Conservation (phyloP, 2,888 invertebrate species). For the Eilema caniola region DNA sequence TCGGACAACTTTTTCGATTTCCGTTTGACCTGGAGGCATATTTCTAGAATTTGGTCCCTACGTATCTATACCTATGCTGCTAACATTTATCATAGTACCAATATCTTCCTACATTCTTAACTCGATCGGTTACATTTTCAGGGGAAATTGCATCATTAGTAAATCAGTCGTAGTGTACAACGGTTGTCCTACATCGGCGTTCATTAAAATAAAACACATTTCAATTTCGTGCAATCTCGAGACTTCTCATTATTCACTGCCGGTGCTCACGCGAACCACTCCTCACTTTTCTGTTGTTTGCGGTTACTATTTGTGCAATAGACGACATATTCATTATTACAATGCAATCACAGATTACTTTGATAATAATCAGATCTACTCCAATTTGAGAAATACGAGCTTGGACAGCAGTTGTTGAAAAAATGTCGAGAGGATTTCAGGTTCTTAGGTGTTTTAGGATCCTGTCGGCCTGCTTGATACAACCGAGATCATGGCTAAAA, state of each 20-base stretch:
- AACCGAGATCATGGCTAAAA: no score
- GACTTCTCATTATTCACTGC: conserved; percentile 79
- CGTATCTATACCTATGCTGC: conserved; percentile 12
- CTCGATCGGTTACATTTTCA: conserved; percentile 70
- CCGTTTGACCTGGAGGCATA: background rate
- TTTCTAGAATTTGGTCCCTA: background rate
- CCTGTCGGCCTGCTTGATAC: no score
- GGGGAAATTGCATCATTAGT: conserved; percentile 66
- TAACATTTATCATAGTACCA: conserved; percentile 49
- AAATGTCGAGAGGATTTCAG: no score
- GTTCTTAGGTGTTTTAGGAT: no score
- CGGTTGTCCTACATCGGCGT: conserved; percentile 72
- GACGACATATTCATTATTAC: conserved; percentile 45
- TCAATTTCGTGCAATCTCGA: conserved; percentile 73
- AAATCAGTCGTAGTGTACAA: conserved; percentile 60
- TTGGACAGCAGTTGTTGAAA: no score
- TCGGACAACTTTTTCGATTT: background rate
- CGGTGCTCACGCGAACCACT: conserved; percentile 74
- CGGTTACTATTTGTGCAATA: conserved; percentile 42
- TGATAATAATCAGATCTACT: background rate
- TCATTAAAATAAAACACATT: conserved; percentile 77
- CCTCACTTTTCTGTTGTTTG: conserved; percentile 59
- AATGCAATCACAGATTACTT: conserved; percentile 17
- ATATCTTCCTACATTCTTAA: conserved; percentile 68
- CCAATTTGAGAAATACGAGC: background rate